These are phyloP conservation scores for Trichonephila inaurata DNA, from an alignment of 1,140 invertebrate genomes.

Conservation along the genomic window DNA sequence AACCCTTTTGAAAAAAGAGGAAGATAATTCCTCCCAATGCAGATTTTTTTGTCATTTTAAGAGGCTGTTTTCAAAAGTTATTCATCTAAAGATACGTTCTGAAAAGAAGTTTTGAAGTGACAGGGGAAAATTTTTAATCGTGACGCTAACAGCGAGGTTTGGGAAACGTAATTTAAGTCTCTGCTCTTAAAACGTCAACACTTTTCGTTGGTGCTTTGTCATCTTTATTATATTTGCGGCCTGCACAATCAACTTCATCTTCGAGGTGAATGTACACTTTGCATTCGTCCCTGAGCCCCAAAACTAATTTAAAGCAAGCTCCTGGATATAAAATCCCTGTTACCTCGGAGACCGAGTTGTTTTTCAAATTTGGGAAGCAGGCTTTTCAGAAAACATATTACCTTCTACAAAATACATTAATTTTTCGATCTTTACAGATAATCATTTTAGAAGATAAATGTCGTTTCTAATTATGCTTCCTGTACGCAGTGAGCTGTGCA, in stretches of 20 bases:
- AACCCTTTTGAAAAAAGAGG: background rate
- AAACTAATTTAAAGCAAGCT: slow-evolving; percentile 61
- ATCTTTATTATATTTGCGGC: slow-evolving; percentile 63
- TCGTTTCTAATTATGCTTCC: slow-evolving; percentile 7
- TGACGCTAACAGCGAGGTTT: slow-evolving; percentile 52
- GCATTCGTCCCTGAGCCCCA: slow-evolving; percentile 31
- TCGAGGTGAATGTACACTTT: background rate
- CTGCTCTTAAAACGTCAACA: slow-evolving; percentile 45
- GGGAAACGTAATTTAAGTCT: slow-evolving; percentile 41
- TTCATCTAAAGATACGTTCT: background rate
- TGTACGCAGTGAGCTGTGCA: background rate
- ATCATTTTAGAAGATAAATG: background rate
- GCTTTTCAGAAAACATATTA: background rate
- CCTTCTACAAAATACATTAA: background rate
- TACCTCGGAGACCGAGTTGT: background rate
- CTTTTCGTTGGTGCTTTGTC: slow-evolving; percentile 41
- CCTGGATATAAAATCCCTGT: slow-evolving; percentile 42
- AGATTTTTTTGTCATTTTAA: background rate
- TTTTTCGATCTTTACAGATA: slow-evolving; percentile 5
- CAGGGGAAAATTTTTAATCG: slow-evolving; percentile 29
- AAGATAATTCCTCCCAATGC: background rate
- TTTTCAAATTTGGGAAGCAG: background rate
- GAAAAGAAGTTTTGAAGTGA: background rate
- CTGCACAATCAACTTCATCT: slow-evolving; percentile 47
- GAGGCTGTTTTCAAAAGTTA: background rate